phyloP scores from a whole-genome alignment of 2,888 invertebrate species.

The Lordiphosa andalusiaca region DNA sequence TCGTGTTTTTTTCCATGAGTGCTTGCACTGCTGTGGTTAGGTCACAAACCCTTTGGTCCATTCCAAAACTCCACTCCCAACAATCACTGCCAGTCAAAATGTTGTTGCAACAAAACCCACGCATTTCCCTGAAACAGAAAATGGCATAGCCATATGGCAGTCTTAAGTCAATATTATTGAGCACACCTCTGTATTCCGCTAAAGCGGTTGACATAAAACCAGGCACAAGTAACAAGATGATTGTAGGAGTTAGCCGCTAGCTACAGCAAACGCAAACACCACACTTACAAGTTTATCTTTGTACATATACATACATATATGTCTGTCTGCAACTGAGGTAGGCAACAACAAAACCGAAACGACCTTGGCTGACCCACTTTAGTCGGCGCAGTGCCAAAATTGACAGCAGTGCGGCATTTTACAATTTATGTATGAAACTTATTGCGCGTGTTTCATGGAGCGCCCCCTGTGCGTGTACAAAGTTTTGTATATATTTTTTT shows the following conservation, averaged over 20 bases:
- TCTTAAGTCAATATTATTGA: slow-evolving; percentile 24
- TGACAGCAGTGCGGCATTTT: slow-evolving; percentile 70
- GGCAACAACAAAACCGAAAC: slow-evolving; percentile 58
- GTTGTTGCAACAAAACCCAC: slow-evolving; percentile 20
- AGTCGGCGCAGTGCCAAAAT: slow-evolving; percentile 61
- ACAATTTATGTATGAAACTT: slow-evolving; percentile 56
- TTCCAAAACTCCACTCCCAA: too few relatives aligned
- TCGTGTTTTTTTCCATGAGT: too few relatives aligned
- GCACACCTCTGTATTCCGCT: slow-evolving; percentile 30
- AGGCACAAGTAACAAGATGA: slow-evolving; percentile 9
- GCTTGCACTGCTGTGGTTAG: too few relatives aligned
- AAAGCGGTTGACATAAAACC: slow-evolving; percentile 20
- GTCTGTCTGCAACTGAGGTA: slow-evolving; percentile 20
- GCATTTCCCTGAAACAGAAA: slow-evolving; percentile 23
- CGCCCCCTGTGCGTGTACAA: slow-evolving; percentile 51
- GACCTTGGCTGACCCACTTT: slow-evolving; percentile 79
- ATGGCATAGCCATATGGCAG: slow-evolving; percentile 31
- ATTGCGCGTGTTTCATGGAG: slow-evolving; percentile 40
- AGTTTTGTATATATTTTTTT: slow-evolving; percentile 34
- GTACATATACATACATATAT: slow-evolving; percentile 3
- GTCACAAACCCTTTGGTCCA: too few relatives aligned
- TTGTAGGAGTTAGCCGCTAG: slow-evolving; percentile 19
- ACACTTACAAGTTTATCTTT: slow-evolving; percentile 3
- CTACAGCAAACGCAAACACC: slow-evolving; percentile 12
- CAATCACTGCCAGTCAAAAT: background rate